Conservation (phyloP, 2,797 vertebrate genomes). For the Podargus strigoides region DNA sequence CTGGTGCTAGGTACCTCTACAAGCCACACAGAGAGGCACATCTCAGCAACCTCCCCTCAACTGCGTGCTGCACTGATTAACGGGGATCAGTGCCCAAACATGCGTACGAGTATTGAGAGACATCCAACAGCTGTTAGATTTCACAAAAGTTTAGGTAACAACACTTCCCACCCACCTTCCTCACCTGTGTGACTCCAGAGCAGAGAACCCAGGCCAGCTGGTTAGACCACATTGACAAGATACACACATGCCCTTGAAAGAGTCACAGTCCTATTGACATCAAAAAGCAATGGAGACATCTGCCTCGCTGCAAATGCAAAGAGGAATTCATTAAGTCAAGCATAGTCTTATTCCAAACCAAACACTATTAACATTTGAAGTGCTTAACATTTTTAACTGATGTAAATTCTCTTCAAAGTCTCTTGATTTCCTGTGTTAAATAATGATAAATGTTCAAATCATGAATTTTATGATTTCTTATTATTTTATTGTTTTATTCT, state of each 20-base stretch:
- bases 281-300: conserved; percentile 51
- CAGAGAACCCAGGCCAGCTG: background rate
- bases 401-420: background rate
- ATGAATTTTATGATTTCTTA: conserved; percentile 2
- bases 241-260: conserved; percentile 18
- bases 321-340: conserved; percentile 56
- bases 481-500: conserved; percentile 27
- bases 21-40: background rate
- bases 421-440: conserved; percentile 24
- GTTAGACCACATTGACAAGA: background rate
- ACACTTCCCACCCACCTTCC: background rate
- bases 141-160: background rate
- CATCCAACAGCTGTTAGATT: background rate
- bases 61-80: background rate
- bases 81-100: background rate
- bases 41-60: background rate
- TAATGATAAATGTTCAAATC: conserved; percentile 2
- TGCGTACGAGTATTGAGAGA: background rate
- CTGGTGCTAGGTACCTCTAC: background rate
- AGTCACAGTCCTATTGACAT: background rate
- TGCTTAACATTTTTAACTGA: conserved; percentile 7
- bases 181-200: background rate
- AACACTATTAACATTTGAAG: conserved; percentile 26
- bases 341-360: conserved; percentile 45
- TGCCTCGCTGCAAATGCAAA: conserved; percentile 29